Evolutionary conservation across 2,113 vertebrate species (phyloP).

Genomic region (Promerops cafer): DNA sequence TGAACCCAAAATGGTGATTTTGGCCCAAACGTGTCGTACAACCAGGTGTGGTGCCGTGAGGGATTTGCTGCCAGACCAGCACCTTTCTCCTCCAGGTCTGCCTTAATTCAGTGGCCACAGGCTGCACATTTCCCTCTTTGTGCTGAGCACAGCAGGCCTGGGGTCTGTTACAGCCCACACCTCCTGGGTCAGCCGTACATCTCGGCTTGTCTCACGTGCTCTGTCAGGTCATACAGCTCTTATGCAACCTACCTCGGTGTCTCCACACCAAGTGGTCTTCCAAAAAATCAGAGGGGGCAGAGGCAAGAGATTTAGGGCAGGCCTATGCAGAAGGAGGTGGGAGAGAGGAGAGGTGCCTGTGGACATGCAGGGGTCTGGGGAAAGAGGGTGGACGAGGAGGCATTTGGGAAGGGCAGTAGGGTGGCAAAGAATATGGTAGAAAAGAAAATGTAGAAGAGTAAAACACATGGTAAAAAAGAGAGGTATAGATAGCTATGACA

Average conservation of each 20-base stretch:
- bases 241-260: neutral
- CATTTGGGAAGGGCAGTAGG: neutral
- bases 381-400: neutral
- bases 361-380: rapidly evolving
- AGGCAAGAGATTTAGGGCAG: neutral
- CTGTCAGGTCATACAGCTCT: neutral
- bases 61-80: neutral
- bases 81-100: neutral
- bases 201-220: neutral
- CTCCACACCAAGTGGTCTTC: neutral
- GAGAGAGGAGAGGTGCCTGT: neutral
- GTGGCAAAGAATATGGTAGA: neutral
- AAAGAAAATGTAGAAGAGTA: neutral
- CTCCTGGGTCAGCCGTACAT: neutral
- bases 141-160: neutral
- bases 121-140: rapidly evolving
- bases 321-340: neutral
- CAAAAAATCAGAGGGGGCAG: neutral
- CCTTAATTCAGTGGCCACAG: neutral
- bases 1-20: neutral
- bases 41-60: neutral
- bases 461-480: neutral
- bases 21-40: rapidly evolving
- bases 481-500: neutral
- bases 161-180: neutral